Evolutionary conservation across 2,888 invertebrate species (phyloP).

Genomic region (Microplitis deprimator): DNA sequence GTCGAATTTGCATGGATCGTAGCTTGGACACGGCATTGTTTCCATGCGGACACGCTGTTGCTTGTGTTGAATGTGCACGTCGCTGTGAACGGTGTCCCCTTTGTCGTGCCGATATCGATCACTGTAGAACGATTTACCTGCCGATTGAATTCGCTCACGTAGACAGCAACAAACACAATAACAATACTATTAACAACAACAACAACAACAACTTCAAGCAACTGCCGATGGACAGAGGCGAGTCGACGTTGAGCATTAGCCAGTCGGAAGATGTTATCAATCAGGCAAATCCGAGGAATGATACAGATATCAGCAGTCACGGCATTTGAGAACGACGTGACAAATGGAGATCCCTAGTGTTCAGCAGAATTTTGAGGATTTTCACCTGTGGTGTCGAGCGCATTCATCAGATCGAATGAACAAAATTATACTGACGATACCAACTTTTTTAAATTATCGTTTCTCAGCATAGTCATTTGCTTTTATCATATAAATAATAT

Average conservation of each 20-base stretch:
- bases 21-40: slow-evolving; percentile 87
- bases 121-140: slow-evolving; percentile 80
- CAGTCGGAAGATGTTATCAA: slow-evolving; percentile 56
- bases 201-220: slow-evolving; percentile 49
- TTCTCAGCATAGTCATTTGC: slow-evolving; percentile 4
- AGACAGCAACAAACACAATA: slow-evolving; percentile 58
- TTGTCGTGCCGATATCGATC: slow-evolving; percentile 81
- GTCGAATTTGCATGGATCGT: slow-evolving; percentile 90
- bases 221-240: slow-evolving; percentile 52
- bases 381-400: slow-evolving; percentile 61
- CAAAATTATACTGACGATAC: neutral
- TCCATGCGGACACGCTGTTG: slow-evolving; percentile 91
- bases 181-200: neutral
- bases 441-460: slow-evolving; percentile 7
- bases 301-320: slow-evolving; percentile 49
- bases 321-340: slow-evolving; percentile 61
- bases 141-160: slow-evolving; percentile 75
- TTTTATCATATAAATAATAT: neutral
- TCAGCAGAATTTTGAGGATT: slow-evolving; percentile 58
- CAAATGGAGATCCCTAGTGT: slow-evolving; percentile 50
- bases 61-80: slow-evolving; percentile 83
- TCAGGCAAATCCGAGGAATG: slow-evolving; percentile 55
- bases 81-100: slow-evolving; percentile 83
- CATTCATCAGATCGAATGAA: slow-evolving; percentile 46
- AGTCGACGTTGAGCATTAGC: slow-evolving; percentile 50